Evolutionary conservation across 2,797 vertebrate species (phyloP).

Genomic region (Xiphophorus birchmanni): DNA sequence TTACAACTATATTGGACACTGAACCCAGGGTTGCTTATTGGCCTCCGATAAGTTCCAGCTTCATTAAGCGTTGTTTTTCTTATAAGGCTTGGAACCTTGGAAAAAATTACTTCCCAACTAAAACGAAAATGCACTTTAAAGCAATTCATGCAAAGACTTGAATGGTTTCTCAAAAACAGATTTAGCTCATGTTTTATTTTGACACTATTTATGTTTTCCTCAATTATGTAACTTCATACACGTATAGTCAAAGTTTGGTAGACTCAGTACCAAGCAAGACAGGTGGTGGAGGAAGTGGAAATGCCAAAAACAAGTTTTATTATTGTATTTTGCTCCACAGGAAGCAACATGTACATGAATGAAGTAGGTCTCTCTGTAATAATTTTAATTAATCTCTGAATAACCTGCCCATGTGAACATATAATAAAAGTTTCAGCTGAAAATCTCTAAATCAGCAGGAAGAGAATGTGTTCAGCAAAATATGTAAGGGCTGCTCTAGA

Average conservation of each 20-base stretch:
- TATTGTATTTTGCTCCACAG: neutral
- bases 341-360: neutral
- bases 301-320: neutral
- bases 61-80: neutral
- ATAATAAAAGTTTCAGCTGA: neutral
- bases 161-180: neutral
- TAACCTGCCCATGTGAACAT: neutral
- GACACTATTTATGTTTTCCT: neutral
- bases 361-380: neutral
- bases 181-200: neutral
- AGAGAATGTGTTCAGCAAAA: neutral
- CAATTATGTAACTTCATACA: neutral
- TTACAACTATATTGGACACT: neutral
- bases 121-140: neutral
- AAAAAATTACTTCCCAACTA: neutral
- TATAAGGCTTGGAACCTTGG: neutral
- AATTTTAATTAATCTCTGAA: neutral
- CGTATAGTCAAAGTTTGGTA: neutral
- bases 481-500: neutral
- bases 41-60: neutral
- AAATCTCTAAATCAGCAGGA: neutral
- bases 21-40: neutral
- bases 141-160: neutral
- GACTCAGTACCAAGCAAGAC: neutral
- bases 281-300: neutral